Evolutionary conservation across 2,888 invertebrate species (phyloP), one percentile per base, ranked within the genome.

Genomic region (Xiphydria camelus): DNA sequence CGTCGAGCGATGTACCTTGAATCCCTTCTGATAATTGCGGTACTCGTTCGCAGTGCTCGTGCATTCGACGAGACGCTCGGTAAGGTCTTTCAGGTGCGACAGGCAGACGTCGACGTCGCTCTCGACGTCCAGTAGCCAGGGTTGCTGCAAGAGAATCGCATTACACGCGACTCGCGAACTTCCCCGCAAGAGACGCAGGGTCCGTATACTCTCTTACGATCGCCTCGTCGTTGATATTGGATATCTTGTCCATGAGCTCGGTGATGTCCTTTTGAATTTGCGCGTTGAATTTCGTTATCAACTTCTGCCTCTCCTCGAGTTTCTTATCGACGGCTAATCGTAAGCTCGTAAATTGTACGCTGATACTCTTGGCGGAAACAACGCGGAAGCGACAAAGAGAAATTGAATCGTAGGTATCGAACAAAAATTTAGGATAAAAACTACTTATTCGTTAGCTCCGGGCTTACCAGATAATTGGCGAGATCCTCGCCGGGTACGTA

Each of bases 1-100:
- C 14, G 45, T 23, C 25, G 17, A 35, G 4, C 7, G 29, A 18
- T 42, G 20, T 73, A 89, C 90, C 79, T 88, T 87, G 64, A 94
- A 92, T 66, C 88, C 84, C 70, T 89, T 91, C 73, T 94, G 94
- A 78, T 90, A 88, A 1, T 83, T 82, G 52, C 88, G 84, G 67
- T 86, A 91, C 62, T 89, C 86, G 41, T 82, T 84, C 1, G 91
- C 89, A 45, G 80, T 78, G n/a, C 81, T 79, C 39, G 85, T 82
- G 50, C 88, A 87, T 0, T 76, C 81, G 9, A 76, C 75, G 15
- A 94, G 78, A 49, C 83, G 82, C 1, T 82, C 81, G 46, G 82
- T 76, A 0, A 93, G 76, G 2, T 82, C 82, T 4, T 82, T 81
- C 4, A 94, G 77, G 5, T 83, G 80, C 19, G 80, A 79, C 48